These are phyloP conservation scores for Mylabris phalerata DNA, from an alignment of 1,140 invertebrate genomes.

Conservation along the genomic window DNA sequence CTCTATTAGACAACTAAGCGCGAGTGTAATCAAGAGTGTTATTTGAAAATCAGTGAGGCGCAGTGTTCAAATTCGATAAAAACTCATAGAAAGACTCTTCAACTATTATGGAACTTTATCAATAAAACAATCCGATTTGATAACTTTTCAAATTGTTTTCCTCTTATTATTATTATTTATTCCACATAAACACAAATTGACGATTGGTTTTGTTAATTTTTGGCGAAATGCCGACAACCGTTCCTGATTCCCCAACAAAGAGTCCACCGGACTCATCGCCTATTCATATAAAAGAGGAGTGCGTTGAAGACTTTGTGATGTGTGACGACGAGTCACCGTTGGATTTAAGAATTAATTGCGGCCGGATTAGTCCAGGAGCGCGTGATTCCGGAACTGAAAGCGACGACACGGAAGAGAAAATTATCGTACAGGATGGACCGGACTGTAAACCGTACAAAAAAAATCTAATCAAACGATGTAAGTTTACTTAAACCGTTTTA, in stretches of 20 bases:
- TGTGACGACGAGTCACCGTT: conserved; percentile 47
- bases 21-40: conserved; percentile 3
- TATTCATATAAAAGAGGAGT: conserved; percentile 38
- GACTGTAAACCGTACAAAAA: conserved; percentile 79
- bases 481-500: conserved; percentile 41
- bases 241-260: too few relatives aligned
- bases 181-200: too few relatives aligned
- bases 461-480: conserved; percentile 82
- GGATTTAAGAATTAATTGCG: conserved; percentile 51
- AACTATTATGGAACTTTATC: too few relatives aligned
- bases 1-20: conserved; percentile 7
- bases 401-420: conserved; percentile 34
- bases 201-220: too few relatives aligned
- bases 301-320: conserved; percentile 43
- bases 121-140: too few relatives aligned
- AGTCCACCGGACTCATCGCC: too few relatives aligned
- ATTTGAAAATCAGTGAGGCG: too few relatives aligned
- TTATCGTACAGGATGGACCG: conserved; percentile 39
- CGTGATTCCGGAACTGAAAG: conserved; percentile 37
- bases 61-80: too few relatives aligned
- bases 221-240: too few relatives aligned
- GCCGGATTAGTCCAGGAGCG: conserved; percentile 35
- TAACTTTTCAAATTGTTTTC: too few relatives aligned
- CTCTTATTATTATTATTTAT: too few relatives aligned
- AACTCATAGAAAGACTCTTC: too few relatives aligned